phyloP scores from a whole-genome alignment of 2,797 vertebrate species.

The Neomorphus geoffroyi region DNA sequence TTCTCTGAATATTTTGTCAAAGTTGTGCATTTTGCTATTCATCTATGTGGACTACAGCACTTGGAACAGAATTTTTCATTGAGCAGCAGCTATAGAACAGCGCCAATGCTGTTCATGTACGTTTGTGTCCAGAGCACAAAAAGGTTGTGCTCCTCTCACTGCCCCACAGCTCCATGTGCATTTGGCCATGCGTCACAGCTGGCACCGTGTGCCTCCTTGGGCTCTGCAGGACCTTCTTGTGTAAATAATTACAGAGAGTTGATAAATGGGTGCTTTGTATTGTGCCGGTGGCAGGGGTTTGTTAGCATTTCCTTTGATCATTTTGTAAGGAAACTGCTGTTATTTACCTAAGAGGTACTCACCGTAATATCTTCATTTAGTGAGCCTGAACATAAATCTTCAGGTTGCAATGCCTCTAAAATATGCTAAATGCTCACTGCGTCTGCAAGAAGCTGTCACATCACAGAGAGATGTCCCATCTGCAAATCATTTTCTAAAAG shows the following conservation, averaged over 20 bases:
- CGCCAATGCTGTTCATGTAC: accelerated
- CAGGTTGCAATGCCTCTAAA: neutral
- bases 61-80: neutral
- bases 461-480: neutral
- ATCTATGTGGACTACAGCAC: neutral
- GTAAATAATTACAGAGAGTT: constrained; percentile 50
- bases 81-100: neutral
- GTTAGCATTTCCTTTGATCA: constrained; percentile 52
- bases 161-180: neutral
- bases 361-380: neutral
- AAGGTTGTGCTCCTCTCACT: neutral
- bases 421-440: neutral
- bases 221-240: neutral
- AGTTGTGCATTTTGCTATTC: neutral
- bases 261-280: constrained; percentile 28
- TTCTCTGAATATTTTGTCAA: neutral
- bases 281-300: constrained; percentile 27
- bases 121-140: neutral
- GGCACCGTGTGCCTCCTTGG: neutral
- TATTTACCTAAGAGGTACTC: constrained; percentile 51
- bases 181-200: neutral
- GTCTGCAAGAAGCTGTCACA: constrained; percentile 38
- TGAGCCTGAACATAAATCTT: neutral
- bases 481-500: constrained; percentile 57
- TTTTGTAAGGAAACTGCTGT: constrained; percentile 22